Evolutionary conservation across 2,113 vertebrate species (phyloP), one percentile per base, ranked within the genome.

Genomic region (Boulengerochromis microlepis): DNA sequence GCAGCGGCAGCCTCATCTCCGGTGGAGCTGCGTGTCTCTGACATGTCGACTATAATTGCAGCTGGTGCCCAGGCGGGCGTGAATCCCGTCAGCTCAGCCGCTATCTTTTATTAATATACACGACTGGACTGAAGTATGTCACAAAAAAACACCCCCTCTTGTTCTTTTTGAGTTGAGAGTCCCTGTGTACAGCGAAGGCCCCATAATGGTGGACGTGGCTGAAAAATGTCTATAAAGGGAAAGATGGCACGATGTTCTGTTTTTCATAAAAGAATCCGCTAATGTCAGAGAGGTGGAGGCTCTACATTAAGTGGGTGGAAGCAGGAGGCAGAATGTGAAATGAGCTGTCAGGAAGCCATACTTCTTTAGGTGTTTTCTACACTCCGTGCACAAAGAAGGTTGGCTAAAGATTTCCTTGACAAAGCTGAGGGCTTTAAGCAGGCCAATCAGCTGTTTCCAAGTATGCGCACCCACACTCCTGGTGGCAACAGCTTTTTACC

Each of bases 51-150:
- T 22, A 53, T 93, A 89, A 89, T 90, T 94, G 91, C 85, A 89
- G 88, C 86, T 86, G 90, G 91, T 87, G 92, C 84, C 87, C 93
- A 89, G 90, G 92, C 86, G 90, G 91, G 91, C 84, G 45, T 93
- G 93, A 95, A 92, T 92, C 87, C 91, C 88, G 11, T 82, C 86
- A 87, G 92, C 90, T 87, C 84, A 82, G 85, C 71, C 26, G 12
- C 80, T 54, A 89, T 96, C 83, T 94, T 95, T 96, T 95, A 95
- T 95, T 95, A 93, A 94, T 91, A 90, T 40, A 24, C 66, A 80
- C 38, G 61, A 82, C 89, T 40, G 56, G 90, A 54, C 90, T 86
- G 19, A 82, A 82, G 90, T 86, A 18, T 86, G 89, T 88, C n/a
- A 45, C 47, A 33, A 50, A 86, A 91, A 61, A 89, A 42, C 71